Percentiles rank a stretch among this genome's conserved stretches.
Evolutionary conservation across 2,797 vertebrate species (phyloP).

Genomic region (Helicolenus hilgendorfi): DNA sequence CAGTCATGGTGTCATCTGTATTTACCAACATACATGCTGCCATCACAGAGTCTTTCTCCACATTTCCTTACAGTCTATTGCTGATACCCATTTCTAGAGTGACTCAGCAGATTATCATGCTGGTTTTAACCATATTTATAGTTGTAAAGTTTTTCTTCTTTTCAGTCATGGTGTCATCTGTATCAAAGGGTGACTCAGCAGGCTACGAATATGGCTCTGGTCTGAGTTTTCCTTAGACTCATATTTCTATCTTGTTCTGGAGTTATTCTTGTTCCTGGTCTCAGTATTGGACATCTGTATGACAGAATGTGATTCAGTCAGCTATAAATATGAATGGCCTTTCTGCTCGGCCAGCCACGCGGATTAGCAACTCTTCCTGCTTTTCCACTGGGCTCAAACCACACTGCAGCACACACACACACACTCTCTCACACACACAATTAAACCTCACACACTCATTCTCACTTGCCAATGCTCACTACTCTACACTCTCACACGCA

Average conservation of each 20-base stretch:
- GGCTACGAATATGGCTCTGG: constrained; percentile 35
- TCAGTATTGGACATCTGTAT: constrained; percentile 85
- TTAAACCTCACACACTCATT: constrained; percentile 3
- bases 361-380: constrained; percentile 93
- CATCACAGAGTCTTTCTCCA: not conserved
- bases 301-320: constrained; percentile 92
- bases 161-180: constrained; percentile 22
- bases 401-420: constrained; percentile 18
- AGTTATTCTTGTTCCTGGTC: constrained; percentile 66
- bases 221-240: constrained; percentile 42
- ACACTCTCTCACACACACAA: constrained; percentile 2
- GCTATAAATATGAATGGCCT: constrained; percentile 97
- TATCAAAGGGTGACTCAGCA: constrained; percentile 42
- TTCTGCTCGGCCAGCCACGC: constrained; percentile 90
- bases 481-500: not conserved
- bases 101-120: constrained; percentile 19
- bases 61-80: not conserved
- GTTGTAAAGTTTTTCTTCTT: constrained; percentile 1
- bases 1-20: no score
- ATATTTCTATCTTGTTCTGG: constrained; percentile 58
- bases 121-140: constrained; percentile 6
- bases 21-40: no score
- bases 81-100: not conserved
- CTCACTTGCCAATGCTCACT: not conserved
- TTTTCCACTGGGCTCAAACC: constrained; percentile 81